Evolutionary conservation across 2,113 vertebrate species (phyloP).

Genomic region (Salvator merianae): DNA sequence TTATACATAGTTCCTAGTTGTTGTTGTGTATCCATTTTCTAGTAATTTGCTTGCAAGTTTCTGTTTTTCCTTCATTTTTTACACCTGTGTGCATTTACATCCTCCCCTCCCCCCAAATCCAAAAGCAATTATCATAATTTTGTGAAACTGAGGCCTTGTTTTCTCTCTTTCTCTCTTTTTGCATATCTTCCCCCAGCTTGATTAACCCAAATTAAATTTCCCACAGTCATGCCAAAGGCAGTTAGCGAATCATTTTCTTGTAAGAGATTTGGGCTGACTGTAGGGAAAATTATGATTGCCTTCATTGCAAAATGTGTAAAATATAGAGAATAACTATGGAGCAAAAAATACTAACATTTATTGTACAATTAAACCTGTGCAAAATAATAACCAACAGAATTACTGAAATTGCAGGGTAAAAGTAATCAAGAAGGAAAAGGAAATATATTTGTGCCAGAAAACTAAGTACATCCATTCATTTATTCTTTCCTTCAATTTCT

Average conservation of each 20-base stretch:
- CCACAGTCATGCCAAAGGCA: slow-evolving; percentile 48
- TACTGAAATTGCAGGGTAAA: slow-evolving; percentile 17
- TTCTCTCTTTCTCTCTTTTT: no score
- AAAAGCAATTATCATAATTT: not conserved
- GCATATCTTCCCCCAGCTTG: slow-evolving; percentile 19
- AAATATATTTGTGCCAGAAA: slow-evolving; percentile 9
- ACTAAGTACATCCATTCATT: not conserved
- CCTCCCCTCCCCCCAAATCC: not conserved
- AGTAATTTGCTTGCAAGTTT: not conserved
- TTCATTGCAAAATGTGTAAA: slow-evolving; percentile 20
- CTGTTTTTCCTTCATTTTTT: not conserved
- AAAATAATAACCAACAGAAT: slow-evolving; percentile 33
- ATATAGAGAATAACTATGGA: slow-evolving; percentile 17
- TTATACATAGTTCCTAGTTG: not conserved
- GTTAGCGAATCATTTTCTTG: slow-evolving; percentile 22
- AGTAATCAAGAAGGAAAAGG: slow-evolving; percentile 2
- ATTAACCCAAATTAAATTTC: slow-evolving; percentile 62
- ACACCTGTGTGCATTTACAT: not conserved
- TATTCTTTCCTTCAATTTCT: not conserved
- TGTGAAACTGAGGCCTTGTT: slow-evolving; percentile 10
- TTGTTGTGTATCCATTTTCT: not conserved
- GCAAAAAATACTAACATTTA: slow-evolving; percentile 20
- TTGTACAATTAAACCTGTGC: slow-evolving; percentile 31
- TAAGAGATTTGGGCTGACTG: slow-evolving; percentile 45
- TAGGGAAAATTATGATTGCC: slow-evolving; percentile 41